Evolutionary conservation across 2,113 vertebrate species (phyloP).

Genomic region (Halcyon senegalensis): DNA sequence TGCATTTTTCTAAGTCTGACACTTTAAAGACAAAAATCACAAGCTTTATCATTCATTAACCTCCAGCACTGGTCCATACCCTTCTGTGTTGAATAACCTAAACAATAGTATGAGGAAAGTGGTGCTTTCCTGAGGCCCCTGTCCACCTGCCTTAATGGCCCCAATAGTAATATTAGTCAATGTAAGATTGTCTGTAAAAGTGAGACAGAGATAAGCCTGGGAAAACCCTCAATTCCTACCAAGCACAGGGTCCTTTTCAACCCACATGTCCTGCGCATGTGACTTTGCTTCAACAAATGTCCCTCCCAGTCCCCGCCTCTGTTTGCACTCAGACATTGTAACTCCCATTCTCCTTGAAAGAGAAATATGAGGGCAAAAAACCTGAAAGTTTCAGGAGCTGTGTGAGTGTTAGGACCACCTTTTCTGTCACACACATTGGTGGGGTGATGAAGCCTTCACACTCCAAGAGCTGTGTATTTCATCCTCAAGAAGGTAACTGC

Average conservation of each 20-base stretch:
- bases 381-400: neutral
- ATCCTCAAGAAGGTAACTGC: neutral
- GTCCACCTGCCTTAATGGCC: neutral
- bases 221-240: neutral
- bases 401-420: neutral
- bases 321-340: neutral
- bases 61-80: neutral
- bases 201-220: neutral
- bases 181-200: neutral
- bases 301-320: neutral
- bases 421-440: neutral
- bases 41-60: neutral
- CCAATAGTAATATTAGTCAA: neutral
- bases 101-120: neutral
- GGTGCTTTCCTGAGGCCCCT: neutral
- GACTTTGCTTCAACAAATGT: neutral
- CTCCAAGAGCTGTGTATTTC: neutral
- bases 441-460: neutral
- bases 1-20: neutral
- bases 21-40: neutral
- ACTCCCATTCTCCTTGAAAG: neutral
- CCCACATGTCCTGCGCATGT: neutral
- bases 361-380: neutral
- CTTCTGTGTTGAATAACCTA: neutral
- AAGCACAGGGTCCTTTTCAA: neutral